These are phyloP conservation scores for Acanthococcus lagerstroemiae DNA, from an alignment of 2,888 invertebrate genomes.

Conservation along the genomic window DNA sequence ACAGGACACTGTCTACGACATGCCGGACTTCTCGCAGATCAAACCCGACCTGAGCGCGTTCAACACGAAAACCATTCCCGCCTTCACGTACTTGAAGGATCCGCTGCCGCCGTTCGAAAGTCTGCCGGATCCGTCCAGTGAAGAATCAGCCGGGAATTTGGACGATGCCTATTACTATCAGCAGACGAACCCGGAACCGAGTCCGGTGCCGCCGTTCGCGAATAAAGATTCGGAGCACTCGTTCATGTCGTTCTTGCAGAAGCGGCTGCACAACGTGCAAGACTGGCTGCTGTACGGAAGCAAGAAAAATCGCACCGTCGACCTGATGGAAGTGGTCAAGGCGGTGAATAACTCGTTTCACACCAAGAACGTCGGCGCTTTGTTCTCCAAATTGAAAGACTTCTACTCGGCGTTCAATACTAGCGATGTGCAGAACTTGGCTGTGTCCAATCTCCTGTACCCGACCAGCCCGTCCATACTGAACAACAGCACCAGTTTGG, in stretches of 20 bases:
- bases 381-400: constrained; percentile 47
- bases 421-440: constrained; percentile 40
- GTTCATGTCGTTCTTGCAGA: constrained; percentile 46
- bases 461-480: constrained; percentile 40
- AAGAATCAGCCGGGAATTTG: neutral
- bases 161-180: constrained; percentile 27
- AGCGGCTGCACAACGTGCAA: constrained; percentile 47
- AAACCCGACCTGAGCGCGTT: constrained; percentile 30
- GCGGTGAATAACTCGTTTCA: constrained; percentile 48
- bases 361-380: constrained; percentile 46
- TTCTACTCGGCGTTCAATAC: constrained; percentile 46
- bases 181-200: constrained; percentile 40
- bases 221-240: constrained; percentile 41
- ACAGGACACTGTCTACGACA: constrained; percentile 16
- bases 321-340: constrained; percentile 41
- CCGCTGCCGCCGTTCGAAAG: constrained; percentile 8
- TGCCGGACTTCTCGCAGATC: constrained; percentile 32
- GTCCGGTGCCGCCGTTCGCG: constrained; percentile 43
- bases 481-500: constrained; percentile 45
- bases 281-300: constrained; percentile 46
- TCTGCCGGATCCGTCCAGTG: neutral
- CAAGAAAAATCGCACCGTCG: constrained; percentile 39
- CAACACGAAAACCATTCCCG: constrained; percentile 31
- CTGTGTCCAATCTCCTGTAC: constrained; percentile 35
- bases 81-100: constrained; percentile 31